A percentile compares a stretch with the other conserved stretches of the same genome.
phyloP scores from a whole-genome alignment of 2,113 vertebrate species.

The Rutilus rutilus region DNA sequence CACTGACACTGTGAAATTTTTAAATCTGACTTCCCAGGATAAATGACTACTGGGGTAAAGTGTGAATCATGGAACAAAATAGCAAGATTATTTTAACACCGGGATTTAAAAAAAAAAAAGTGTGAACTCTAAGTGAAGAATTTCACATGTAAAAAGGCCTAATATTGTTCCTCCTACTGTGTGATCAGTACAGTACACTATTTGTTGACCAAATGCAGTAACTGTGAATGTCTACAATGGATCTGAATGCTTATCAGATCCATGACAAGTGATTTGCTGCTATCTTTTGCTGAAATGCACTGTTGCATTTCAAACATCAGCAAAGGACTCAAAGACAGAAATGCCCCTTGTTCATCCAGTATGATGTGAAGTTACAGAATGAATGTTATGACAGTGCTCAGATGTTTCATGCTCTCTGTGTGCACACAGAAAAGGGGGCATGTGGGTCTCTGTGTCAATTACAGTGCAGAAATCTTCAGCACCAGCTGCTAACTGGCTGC shows the following conservation, averaged over 20 bases:
- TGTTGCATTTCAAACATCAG: background rate
- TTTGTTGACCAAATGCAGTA: slow-evolving; percentile 3
- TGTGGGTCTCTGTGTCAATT: slow-evolving; percentile 17
- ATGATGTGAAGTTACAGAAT: slow-evolving; percentile 1
- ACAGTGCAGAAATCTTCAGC: slow-evolving; percentile 5
- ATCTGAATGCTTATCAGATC: background rate
- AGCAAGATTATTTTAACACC: background rate
- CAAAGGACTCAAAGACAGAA: background rate
- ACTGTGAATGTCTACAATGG: background rate
- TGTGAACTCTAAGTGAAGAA: background rate
- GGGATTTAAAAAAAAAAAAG: background rate
- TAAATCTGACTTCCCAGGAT: background rate
- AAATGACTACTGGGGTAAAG: background rate
- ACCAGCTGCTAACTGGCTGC: background rate
- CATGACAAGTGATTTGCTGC: background rate
- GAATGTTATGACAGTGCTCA: slow-evolving; percentile 10
- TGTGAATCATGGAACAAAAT: slow-evolving; percentile 6
- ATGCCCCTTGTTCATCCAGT: background rate
- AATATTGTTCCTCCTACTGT: background rate
- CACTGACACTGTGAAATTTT: background rate
- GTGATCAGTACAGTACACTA: background rate
- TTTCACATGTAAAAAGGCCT: background rate
- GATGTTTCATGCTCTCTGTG: slow-evolving; percentile 20
- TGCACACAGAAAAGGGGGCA: background rate
- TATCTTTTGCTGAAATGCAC: background rate